Evolutionary conservation across 35 echinoderm and acorn worm species (phyloP), one percentile per base, ranked within the genome.

Genomic region (Eucidaris tribuloides): DNA sequence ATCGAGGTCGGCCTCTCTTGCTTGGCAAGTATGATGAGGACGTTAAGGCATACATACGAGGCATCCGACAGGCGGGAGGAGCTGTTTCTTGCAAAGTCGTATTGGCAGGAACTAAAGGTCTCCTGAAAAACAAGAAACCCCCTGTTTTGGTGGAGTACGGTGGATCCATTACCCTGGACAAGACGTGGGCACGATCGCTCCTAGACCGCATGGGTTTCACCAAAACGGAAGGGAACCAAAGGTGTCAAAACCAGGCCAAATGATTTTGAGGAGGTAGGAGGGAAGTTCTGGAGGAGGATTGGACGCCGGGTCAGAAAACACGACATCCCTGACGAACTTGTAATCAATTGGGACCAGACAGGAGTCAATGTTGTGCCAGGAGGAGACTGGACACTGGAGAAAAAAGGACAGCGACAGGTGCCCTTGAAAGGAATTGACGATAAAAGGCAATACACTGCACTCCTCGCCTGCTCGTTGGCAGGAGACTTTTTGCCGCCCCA

Each of bases 341-440:
- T 90, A 0, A 84, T 90, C 43, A 90, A 90, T 35, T 84, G 80
- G 80, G 88, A 90, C 41, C 88, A 90, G 50, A 90, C 88, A 6
- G 88, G 20, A 6, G 80, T 90, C 4, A 45, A 82, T 29, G 52
- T 90, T 17, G 78, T 90, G 0, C 88, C 80, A 22, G 40, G 36
- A n/a, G 55, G 79, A 2, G 24, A 83, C 3, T 90, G 88, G 88
- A 84, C 80, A 27, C 46, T 89, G 86, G 46, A 65, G 11, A 5
- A 17, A 24, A 27, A 66, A 5, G 86, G 86, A 20, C 32, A 23
- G 17, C 40, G 50, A 35, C 79, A 89, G 36, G 76, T 89, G 18
- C 27, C 40, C 4, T 40, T 89, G 3, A 70, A 81, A 33, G 86
- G 86, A 15, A 45, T 89, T 25, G 86, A 89, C 72, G 86, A 89